phyloP scores from a whole-genome alignment of 2,113 vertebrate genomes.

The Columba janthina region DNA sequence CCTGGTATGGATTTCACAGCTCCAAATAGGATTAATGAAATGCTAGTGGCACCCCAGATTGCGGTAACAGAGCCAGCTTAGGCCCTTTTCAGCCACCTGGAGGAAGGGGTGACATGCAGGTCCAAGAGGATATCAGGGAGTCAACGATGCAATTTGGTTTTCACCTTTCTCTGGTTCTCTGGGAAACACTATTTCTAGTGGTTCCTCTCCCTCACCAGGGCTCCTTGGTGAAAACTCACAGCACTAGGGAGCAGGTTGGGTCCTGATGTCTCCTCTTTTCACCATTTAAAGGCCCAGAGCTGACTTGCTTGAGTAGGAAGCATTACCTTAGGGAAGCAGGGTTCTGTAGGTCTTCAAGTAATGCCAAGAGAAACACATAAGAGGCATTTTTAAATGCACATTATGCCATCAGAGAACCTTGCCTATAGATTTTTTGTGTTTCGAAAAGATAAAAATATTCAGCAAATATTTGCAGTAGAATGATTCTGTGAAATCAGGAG shows the following conservation, averaged over 20 bases:
- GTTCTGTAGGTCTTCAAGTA: not conserved
- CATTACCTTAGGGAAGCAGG: not conserved
- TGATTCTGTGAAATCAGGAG: not conserved
- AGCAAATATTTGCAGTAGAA: not conserved
- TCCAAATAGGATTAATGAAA: not conserved
- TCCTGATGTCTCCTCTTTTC: not conserved
- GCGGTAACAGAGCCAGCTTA: not conserved
- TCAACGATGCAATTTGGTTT: accelerated
- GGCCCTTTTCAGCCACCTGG: not conserved
- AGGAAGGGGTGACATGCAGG: not conserved
- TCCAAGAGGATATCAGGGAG: not conserved
- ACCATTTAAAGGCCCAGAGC: not conserved
- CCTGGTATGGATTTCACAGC: not conserved
- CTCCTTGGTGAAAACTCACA: not conserved
- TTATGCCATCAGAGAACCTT: not conserved
- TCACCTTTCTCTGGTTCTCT: not conserved
- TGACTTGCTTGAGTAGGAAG: not conserved
- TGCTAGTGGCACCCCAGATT: not conserved
- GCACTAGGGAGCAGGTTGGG: not conserved
- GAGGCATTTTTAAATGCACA: not conserved
- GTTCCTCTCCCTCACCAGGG: not conserved
- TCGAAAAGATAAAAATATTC: not conserved
- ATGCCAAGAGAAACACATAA: not conserved
- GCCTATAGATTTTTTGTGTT: not conserved
- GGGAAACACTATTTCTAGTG: not conserved